Conservation (phyloP, 2,113 vertebrate species). For the Dipodomys stephensi region DNA sequence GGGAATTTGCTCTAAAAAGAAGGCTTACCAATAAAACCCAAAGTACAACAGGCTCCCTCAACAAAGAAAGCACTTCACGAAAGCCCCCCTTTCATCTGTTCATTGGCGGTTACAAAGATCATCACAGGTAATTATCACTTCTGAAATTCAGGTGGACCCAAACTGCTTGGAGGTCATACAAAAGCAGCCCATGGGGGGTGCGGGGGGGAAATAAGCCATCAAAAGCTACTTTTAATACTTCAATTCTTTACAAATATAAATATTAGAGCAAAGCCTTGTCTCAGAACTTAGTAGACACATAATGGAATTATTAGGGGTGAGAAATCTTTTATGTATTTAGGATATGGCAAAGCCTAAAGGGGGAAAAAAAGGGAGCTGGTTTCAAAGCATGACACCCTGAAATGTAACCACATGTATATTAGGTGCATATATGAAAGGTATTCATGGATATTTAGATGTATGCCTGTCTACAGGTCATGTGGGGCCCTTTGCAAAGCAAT, state of each 20-base stretch:
- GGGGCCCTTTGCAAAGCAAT: neutral
- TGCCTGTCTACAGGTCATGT: neutral
- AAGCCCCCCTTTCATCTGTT: fast-evolving
- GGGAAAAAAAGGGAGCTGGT: neutral
- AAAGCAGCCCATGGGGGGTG: too few relatives aligned
- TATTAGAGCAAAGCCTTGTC: too few relatives aligned
- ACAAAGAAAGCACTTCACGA: neutral
- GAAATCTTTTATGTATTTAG: too few relatives aligned
- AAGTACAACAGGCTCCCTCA: neutral
- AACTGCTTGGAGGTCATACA: neutral
- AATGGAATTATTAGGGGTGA: too few relatives aligned
- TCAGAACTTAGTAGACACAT: too few relatives aligned
- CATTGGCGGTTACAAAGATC: neutral
- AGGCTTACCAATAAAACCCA: neutral
- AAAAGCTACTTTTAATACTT: neutral
- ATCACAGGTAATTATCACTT: neutral
- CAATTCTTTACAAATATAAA: too few relatives aligned
- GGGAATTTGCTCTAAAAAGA: neutral
- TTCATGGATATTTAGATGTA: fast-evolving
- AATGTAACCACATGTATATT: neutral
- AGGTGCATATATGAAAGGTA: too few relatives aligned
- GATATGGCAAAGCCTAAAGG: neutral
- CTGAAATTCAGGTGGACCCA: neutral
- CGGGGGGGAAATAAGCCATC: neutral
- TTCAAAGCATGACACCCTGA: neutral